Base-by-base conservation (phyloP, 2,113 vertebrate genomes). In the Semicossyphus pulcher region DNA sequence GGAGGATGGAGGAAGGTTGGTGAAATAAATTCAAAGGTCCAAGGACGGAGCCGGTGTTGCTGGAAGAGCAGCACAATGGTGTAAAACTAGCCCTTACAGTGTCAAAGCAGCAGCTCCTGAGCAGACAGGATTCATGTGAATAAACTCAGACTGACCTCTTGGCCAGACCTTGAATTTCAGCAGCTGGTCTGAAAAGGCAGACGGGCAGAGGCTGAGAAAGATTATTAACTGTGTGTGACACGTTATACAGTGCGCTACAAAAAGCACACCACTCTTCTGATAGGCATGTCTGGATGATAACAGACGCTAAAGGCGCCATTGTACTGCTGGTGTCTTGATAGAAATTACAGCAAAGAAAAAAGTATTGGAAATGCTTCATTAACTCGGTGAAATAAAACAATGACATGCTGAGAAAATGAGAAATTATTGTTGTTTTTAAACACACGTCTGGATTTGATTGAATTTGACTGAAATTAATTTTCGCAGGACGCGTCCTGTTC, bases 131-230 rank as follows among this genome's bases (percentile, higher is more conserved):
- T 44, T 44, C 41, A 44, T 44, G 41, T 44, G 41, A 44, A 44
- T 20, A 44, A 44, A 44, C 41, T 44, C 41, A 44, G 41, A 44
- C 41, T 44, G 41, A 44, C 41, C 41, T 44, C 18, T n/a, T 20
- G 18, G 18, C 18, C 77, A 67, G 76, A 78, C 78, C 80, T 84
- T 80, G 79, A 79, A 66, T 61, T 58, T 49, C 4, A 28, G 48
- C 29, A 47, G 47, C 10, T 52, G 56, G 5, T 42, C 31, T 31
- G 39, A 18, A 59, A 45, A 53, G 14, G 21, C 56, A 57, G 62
- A 44, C 63, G 54, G 49, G 45, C 23, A 51, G 28, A n/a, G 21
- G 42, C 20, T 26, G 28, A 67, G 52, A 28, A 20, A 42, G 11
- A 70, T 21, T 10, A 68, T 63, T 37, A 23, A 25, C 48, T 12